Percentiles rank a stretch among this genome's conserved stretches.
Conservation (phyloP, 2,113 vertebrate genomes). For the Saimiri boliviensis region DNA sequence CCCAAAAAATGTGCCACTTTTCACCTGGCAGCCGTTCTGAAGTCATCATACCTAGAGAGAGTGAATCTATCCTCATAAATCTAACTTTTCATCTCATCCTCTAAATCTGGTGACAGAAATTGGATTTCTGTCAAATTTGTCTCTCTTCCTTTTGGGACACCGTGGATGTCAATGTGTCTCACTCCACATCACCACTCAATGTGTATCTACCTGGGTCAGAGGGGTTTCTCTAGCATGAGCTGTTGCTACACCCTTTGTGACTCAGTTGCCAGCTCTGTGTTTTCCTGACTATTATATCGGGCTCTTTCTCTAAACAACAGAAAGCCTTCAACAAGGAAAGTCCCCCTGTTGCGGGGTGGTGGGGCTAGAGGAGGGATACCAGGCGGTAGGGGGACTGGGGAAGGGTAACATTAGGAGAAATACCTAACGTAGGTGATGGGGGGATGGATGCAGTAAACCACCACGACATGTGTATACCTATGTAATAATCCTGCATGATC, state of each 20-base stretch:
- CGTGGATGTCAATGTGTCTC: neutral
- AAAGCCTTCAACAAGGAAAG: neutral
- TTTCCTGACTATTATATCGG: neutral
- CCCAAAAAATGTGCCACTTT: neutral
- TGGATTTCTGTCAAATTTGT: conserved; percentile 35
- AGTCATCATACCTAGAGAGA: neutral
- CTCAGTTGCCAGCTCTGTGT: rapidly evolving
- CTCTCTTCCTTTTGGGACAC: neutral
- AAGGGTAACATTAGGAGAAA: too few species aligned
- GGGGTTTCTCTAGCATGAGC: neutral
- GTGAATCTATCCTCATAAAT: neutral
- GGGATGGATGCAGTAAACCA: too few species aligned
- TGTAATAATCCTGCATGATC: too few species aligned
- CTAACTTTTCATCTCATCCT: conserved; percentile 12
- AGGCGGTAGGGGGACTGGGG: too few species aligned
- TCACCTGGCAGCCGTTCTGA: neutral
- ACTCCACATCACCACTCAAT: rapidly evolving
- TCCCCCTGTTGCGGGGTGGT: rapidly evolving
- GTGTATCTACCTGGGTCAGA: rapidly evolving
- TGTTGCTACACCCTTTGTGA: neutral
- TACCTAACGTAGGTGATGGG: too few species aligned
- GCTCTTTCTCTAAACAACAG: neutral
- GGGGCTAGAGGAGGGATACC: too few species aligned
- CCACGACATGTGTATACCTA: too few species aligned
- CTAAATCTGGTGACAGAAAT: conserved; percentile 43